These are phyloP conservation scores for Myodes glareolus DNA, from an alignment of 2,113 vertebrate genomes.

Conservation along the genomic window DNA sequence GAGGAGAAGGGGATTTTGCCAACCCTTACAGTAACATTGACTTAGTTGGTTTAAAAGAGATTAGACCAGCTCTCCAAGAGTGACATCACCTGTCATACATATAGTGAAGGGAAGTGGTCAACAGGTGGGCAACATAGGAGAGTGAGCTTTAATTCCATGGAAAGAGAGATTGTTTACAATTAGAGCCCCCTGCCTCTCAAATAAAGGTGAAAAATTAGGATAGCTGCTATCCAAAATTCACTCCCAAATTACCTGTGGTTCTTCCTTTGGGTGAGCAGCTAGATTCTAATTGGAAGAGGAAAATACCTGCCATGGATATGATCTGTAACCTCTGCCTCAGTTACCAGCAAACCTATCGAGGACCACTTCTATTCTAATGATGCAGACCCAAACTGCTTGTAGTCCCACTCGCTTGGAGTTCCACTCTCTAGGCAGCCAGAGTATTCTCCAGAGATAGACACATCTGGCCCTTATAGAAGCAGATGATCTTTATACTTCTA, in stretches of 20 bases:
- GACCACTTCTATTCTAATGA: not conserved
- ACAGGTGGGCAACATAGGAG: not conserved
- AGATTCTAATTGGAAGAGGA: not conserved
- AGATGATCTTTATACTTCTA: not conserved
- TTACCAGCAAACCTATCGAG: not conserved
- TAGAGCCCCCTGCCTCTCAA: not conserved
- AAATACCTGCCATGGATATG: not conserved
- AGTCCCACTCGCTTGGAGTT: not conserved
- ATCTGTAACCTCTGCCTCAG: not conserved
- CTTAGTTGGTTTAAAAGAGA: constrained; percentile 1
- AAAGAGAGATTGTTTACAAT: not conserved
- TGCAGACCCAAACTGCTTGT: not conserved
- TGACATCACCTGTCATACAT: not conserved
- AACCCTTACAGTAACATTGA: not conserved
- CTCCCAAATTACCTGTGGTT: not conserved
- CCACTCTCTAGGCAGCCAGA: not conserved
- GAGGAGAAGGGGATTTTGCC: not conserved
- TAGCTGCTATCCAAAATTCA: not conserved
- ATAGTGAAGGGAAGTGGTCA: not conserved
- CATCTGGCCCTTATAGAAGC: not conserved
- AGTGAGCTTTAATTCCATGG: not conserved
- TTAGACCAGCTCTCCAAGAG: not conserved
- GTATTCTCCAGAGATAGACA: not conserved
- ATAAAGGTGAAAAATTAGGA: not conserved
- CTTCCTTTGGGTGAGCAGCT: not conserved